Base-by-base conservation (phyloP, 30 jellyfish, hydroid and myxozoan species). In the Turritopsis rubra region DNA sequence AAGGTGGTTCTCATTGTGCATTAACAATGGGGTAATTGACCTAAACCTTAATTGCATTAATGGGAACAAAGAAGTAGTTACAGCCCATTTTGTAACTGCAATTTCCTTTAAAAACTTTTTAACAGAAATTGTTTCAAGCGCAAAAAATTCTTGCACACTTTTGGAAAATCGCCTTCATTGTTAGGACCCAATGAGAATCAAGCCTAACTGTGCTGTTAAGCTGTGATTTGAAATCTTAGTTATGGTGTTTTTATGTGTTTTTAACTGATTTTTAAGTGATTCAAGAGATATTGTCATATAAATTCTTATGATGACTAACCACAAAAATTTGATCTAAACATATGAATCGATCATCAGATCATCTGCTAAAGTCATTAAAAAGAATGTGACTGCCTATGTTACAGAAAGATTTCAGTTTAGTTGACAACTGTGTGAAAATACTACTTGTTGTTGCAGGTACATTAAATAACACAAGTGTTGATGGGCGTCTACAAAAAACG, bases 391-490 rank as follows among this genome's bases (percentile, higher is more conserved):
- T 41, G 60, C 5, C 60, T 41, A 3, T 41, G 5, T 41, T 3
- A 41, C 60, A 41, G 5, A 13, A 41, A 13, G 60, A 41, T 41
- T 41, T 5, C 60, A 41, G 60, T 41, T 5, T 13, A 41, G 60
- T 41, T 41, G 60, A 41, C 60, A 41, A 41, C 60, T 13, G 60
- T 41, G 60, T 13, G 60, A 41, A 41, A 41, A 41, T 41, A 3
- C 60, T 41, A 13, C 13, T 41, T 41, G 5, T 13, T 41, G 13
- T 41, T 41, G n/a, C 72, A 74, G 82, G 60, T 74, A 77, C 79
- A 0, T 29, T 78, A 21, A 52, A 78, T 52, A 77, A 78, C 53
- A 53, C 31, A 0, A 78, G 85, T 78, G 85, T 78, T 8, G 79
- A 53, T 29, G 85, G 85, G 27, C 41, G 72, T 16, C 70, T 82